Percentiles rank a stretch among this genome's conserved stretches.
phyloP scores from a whole-genome alignment of 2,797 vertebrate species.

The Alectoris magna region DNA sequence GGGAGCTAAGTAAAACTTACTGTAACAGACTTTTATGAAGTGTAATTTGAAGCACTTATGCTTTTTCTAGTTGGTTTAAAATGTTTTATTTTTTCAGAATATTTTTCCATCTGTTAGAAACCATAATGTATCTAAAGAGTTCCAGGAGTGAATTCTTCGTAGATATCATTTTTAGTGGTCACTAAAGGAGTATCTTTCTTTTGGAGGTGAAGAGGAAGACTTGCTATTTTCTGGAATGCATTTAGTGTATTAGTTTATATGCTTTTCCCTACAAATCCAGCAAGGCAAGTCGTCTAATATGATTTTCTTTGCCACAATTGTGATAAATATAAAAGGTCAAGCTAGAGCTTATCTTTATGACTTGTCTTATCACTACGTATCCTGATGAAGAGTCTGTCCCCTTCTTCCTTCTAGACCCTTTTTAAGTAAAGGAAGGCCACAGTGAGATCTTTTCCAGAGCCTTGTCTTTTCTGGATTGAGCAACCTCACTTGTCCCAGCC shows the following conservation, averaged over 20 bases:
- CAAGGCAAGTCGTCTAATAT: neutral
- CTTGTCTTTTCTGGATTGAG: neutral
- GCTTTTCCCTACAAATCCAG: neutral
- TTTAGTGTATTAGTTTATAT: neutral
- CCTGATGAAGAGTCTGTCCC: neutral
- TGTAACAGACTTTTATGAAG: neutral
- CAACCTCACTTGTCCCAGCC: neutral
- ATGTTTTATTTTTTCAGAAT: neutral
- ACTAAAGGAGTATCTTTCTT: neutral
- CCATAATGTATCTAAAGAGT: neutral
- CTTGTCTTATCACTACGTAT: neutral
- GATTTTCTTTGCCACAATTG: neutral
- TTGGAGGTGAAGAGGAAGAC: neutral
- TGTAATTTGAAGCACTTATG: neutral
- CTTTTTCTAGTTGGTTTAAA: neutral
- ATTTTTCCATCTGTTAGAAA: neutral
- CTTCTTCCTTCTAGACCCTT: neutral
- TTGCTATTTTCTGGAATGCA: neutral
- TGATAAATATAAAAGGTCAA: neutral
- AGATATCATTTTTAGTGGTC: neutral
- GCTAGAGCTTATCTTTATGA: neutral
- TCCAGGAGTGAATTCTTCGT: neutral
- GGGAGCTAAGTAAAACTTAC: neutral
- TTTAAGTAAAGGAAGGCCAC: neutral
- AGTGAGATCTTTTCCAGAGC: neutral